Evolutionary conservation across 2,888 invertebrate species (phyloP), one percentile per base, ranked within the genome.

Genomic region (Thecocarcelia acutangulata): DNA sequence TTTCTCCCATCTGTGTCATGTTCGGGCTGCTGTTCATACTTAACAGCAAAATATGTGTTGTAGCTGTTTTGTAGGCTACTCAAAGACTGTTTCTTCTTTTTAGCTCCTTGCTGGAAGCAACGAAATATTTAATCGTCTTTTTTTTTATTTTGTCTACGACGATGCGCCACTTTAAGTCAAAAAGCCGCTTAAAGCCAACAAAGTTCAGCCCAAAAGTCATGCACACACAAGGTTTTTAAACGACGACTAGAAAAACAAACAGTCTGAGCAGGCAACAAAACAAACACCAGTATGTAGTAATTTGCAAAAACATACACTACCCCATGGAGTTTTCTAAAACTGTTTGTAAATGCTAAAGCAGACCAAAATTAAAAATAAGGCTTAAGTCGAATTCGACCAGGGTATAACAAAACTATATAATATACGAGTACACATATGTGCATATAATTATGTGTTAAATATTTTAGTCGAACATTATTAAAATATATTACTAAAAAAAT

Each of bases 151-250:
- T 77, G 40, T 28, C 70, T 58, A 19, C 68, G 48, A 56, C 44
- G 70, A 72, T 80, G 80, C 76, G 80, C 80, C 80, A 76, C 76
- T 81, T 76, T 68, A 76, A 76, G 76, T 81, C 76, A 81, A 76
- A 81, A 63, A 81, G 76, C 68, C 76, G 76, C 80, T 81, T 73
- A 68, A 81, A 81, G 80, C 56, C 68, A 81, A 68, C 76, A 72
- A 76, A 81, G 80, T 75, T 80, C 80, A 80, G 63, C 63, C 66
- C 54, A 75, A 72, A 61, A 80, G 72, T 81, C 63, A 76, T 61
- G 52, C 66, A 33, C 56, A 69, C 72, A 72, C 66, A 74, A 63
- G 63, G 33, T 24, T 58, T 17, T 37, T 28, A n/a, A 37, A 21
- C 15, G 17, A 54, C 12, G 44, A 33, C 44, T 21, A 61, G 12